A percentile compares a stretch with the other conserved stretches of the same genome.
Evolutionary conservation across 35 echinoderm and acorn worm genomes (phyloP).

Genomic region (Amphiura filiformis): DNA sequence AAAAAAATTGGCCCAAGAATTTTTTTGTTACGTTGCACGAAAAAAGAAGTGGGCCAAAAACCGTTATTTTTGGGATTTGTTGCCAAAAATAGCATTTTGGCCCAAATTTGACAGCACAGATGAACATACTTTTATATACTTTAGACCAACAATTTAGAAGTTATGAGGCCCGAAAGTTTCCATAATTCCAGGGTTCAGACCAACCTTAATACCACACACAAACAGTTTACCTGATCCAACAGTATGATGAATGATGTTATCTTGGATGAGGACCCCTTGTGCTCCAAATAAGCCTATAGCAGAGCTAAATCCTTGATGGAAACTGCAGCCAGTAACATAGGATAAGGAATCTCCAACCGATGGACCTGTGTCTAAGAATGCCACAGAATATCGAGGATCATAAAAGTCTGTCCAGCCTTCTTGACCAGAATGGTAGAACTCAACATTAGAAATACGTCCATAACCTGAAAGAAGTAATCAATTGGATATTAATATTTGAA

Average conservation of each 20-base stretch:
- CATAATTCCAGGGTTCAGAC: too few species aligned
- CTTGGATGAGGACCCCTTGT: conserved; percentile 22
- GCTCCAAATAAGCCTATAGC: conserved; percentile 58
- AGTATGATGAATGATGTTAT: conserved; percentile 69
- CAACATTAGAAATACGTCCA: conserved; percentile 57
- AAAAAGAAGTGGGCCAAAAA: background rate
- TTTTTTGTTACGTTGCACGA: too few species aligned
- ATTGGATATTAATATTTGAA: background rate
- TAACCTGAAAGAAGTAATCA: conserved; percentile 25
- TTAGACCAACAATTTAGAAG: too few species aligned
- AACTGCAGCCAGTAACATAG: conserved; percentile 46
- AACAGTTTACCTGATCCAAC: conserved; percentile 45
- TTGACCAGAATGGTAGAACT: conserved; percentile 57
- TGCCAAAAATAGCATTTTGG: background rate
- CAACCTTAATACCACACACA: too few species aligned
- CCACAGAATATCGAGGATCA: conserved; percentile 63
- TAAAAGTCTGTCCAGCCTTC: conserved; percentile 49
- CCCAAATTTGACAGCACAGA: background rate
- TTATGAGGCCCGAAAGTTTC: too few species aligned
- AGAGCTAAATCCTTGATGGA: conserved; percentile 70
- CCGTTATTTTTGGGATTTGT: background rate
- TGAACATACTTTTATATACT: background rate
- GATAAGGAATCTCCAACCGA: conserved; percentile 1
- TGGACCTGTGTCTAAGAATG: conserved; percentile 39
- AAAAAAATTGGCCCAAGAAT: too few species aligned